Percentiles rank a stretch among this genome's conserved stretches.
Conservation (phyloP, 2,113 vertebrate genomes). For the Drymodes brunneopygia region DNA sequence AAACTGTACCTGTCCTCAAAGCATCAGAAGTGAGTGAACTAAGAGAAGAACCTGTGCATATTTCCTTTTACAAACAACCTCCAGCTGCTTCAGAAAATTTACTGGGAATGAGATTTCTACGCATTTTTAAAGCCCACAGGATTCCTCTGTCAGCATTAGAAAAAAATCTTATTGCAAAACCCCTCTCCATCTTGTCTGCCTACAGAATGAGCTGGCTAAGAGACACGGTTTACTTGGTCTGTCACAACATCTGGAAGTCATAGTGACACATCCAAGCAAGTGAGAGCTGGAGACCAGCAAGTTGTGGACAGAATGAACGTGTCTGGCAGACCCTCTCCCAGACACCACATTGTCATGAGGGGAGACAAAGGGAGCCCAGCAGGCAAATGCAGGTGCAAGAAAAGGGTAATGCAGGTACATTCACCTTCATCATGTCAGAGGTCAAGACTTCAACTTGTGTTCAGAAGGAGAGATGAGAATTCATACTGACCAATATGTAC, state of each 20-base stretch:
- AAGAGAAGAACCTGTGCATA: background rate
- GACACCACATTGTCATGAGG: background rate
- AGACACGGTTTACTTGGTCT: background rate
- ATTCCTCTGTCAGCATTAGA: background rate
- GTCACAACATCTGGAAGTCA: constrained; percentile 53
- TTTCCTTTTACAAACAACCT: background rate
- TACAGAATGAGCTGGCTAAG: constrained; percentile 23
- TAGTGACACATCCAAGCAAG: constrained; percentile 23
- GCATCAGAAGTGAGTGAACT: background rate
- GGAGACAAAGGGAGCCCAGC: background rate
- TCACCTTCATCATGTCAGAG: background rate
- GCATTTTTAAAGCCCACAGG: background rate
- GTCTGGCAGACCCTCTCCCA: background rate
- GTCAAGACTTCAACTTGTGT: background rate
- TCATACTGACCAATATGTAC: background rate
- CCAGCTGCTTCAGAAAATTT: background rate
- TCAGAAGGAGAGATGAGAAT: background rate
- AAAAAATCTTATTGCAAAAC: constrained; percentile 38
- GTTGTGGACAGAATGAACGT: background rate
- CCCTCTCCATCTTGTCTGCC: constrained; percentile 14
- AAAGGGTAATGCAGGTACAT: background rate
- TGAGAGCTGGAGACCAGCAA: background rate
- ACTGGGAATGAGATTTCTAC: background rate
- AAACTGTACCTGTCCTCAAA: background rate
- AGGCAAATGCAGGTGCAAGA: background rate